Base-by-base conservation (phyloP, 2,888 invertebrate genomes). In the Spodoptera picta region DNA sequence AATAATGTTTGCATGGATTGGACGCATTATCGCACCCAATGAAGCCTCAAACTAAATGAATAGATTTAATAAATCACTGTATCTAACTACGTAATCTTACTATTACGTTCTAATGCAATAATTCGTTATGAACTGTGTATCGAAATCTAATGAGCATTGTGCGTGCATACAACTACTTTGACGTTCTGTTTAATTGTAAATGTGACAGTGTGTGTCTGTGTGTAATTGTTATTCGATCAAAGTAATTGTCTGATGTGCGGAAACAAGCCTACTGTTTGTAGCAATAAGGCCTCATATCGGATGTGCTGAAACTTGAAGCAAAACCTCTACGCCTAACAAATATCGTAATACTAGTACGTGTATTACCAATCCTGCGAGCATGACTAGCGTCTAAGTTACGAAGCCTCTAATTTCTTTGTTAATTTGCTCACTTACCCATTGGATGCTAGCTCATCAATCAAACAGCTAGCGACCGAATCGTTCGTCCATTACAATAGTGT, bases 391-490 rank as follows among this genome's bases (percentile, higher is more conserved):
- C 86, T 89, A 91, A 78, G 61, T 75, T 87, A 86, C 79, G 81
- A 93, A 93, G 92, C 92, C 69, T 86, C 92, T 93, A 92, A 86
- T 65, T 72, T 83, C 82, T 77, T 83, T 81, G 79, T 84, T 81
- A 83, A 79, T 79, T 76, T 82, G 69, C 78, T 79, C 80, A 97
- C 97, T 97, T 96, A 97, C 97, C 97, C 97, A 94, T 96, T 96
- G 88, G 96, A 96, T 88, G 96, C 96, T 95, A 97, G 95, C 95
- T 97, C 97, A 95, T 97, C 97, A 95, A 97, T 96, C 95, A 97
- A 96, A 97, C 97, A 97, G 97, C 97, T 97, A 92, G 85, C 87
- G 83, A 88, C 82, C 81, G 83, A 87, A 82, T 85, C 83, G 84
- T 92, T 88, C 83, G 82, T 92, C 93, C 93, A 84, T 83, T 84